Evolutionary conservation across 2,888 invertebrate genomes (phyloP), one percentile per base, ranked within the genome.

Genomic region (Ommatoiulus sabulosus): DNA sequence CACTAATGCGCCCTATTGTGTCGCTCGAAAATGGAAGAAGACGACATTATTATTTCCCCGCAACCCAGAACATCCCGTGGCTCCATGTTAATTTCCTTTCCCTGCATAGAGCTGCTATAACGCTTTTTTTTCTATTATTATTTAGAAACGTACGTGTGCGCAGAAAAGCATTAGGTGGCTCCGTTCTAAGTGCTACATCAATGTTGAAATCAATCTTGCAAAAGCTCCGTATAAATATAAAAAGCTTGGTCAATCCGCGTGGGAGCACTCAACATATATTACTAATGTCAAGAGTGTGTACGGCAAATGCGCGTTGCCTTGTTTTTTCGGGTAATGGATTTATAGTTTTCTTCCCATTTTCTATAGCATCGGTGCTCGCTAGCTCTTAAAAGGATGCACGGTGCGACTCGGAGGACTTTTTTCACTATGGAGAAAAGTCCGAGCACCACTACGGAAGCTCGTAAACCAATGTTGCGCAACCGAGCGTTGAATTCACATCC

Each of bases 251-350:
- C 80, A 80, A 80, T 80, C 35, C 80, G 80, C 80, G 35, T 80
- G 80, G 80, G 80, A 80, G 80, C 80, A 80, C 80, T 80, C 80
- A 80, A 35, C 80, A 80, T 80, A 80, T 80, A 80, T 80, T 80
- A 80, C 35, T 80, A 43, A 80, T 80, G 80, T 80, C 80, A 80
- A 80, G 80, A 80, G 35, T 35, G 80, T 80, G 80, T 35, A 35
- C 80, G 35, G 24, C 10, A 80, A 80, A 80, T 35, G 80, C 5
- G 12, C 35, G 24, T 10, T 72, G 24, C n/a, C 15, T 35, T 80
- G 57, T 80, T 35, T 80, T 57, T 80, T 80, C 80, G 24, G 35
- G 12, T 80, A 80, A 80, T 80, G 80, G 80, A 80, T 80, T 80
- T 80, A 80, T 10, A 24, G 12, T 80, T 80, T 35, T 57, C 17